phyloP scores from a whole-genome alignment of 2,888 invertebrate genomes.

The Perizoma affinitatum region DNA sequence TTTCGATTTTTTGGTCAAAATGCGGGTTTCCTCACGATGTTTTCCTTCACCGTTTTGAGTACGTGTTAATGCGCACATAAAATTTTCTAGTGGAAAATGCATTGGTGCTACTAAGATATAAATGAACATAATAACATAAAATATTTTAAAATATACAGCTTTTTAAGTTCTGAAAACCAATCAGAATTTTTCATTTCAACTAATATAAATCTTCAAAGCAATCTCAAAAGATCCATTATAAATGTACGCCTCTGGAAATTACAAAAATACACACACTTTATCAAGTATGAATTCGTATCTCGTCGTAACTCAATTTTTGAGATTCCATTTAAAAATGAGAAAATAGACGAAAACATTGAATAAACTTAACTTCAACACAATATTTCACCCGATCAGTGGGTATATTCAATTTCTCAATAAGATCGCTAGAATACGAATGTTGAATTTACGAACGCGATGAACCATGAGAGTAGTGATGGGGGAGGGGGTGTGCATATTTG shows the following conservation, averaged over 20 bases:
- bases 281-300: conserved; percentile 1
- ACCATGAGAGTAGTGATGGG: conserved; percentile 59
- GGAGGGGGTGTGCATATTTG: conserved; percentile 73
- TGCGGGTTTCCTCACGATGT: no score
- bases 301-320: background rate
- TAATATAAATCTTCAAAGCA: no score
- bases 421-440: conserved; percentile 62
- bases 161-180: no score
- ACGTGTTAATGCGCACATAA: no score
- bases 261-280: conserved; percentile 16
- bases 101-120: no score
- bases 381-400: conserved; percentile 61
- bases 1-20: no score
- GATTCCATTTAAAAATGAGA: conserved; percentile 8
- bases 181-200: no score
- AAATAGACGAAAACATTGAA: conserved; percentile 1
- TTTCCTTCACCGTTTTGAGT: no score
- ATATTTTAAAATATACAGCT: no score
- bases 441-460: conserved; percentile 70
- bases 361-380: conserved; percentile 22
- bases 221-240: background rate
- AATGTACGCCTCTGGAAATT: conserved; percentile 6
- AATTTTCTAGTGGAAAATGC: no score
- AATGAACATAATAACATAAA: no score
- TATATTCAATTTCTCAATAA: conserved; percentile 60